A percentile compares a stretch with the other conserved stretches of the same genome.
phyloP scores from a whole-genome alignment of 2,888 invertebrate genomes.

The Pseudococcus viburni region DNA sequence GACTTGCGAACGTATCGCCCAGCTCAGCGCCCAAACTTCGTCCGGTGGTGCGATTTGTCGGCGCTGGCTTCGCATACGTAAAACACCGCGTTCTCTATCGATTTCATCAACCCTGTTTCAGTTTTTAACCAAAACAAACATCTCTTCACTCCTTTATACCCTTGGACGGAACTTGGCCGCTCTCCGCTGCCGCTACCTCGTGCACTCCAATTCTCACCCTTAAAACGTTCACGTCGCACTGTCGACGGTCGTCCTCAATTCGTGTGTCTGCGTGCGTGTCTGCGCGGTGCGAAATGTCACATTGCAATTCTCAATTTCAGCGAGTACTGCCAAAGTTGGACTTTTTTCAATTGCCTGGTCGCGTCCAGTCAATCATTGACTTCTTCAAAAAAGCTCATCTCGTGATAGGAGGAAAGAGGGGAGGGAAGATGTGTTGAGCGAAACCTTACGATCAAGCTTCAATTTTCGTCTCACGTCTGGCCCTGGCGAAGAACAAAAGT shows the following conservation, averaged over 20 bases:
- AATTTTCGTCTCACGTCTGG: no score
- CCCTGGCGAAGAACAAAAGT: no score
- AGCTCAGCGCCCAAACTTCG: no score
- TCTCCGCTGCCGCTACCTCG: neutral
- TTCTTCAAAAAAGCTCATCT: no score
- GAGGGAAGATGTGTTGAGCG: no score
- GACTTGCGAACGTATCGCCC: no score
- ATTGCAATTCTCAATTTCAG: neutral
- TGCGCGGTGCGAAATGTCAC: neutral
- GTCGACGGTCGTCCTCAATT: neutral
- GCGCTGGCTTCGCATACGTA: neutral
- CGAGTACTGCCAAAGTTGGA: no score
- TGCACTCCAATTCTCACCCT: neutral
- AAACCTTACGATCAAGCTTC: no score
- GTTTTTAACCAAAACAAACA: slow-evolving; percentile 33
- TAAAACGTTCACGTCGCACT: neutral
- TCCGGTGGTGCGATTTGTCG: neutral
- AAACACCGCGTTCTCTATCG: neutral
- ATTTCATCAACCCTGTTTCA: neutral
- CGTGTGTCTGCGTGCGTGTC: neutral
- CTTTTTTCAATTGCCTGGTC: no score
- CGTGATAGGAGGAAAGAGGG: no score
- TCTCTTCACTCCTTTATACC: slow-evolving; percentile 9
- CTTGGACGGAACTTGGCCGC: neutral
- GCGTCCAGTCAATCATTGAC: no score